Evolutionary conservation across 2,888 invertebrate genomes (phyloP), one percentile per base, ranked within the genome.

Genomic region (Eurois occulta): DNA sequence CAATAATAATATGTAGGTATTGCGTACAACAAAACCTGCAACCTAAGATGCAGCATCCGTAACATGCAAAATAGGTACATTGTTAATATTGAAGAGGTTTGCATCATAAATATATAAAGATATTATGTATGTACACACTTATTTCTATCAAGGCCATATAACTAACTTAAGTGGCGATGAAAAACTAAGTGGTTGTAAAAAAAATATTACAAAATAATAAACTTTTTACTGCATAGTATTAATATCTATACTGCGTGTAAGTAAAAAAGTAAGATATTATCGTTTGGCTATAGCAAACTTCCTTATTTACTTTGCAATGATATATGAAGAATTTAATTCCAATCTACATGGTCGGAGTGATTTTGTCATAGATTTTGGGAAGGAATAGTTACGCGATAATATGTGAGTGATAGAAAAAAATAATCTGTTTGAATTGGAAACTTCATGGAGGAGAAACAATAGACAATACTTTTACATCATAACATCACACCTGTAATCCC

Each of bases 11-110:
- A 21, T 38, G 38, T 62, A 43, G 5, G 28, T 28, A 43, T 21
- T 55, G 28, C 24, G 11, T 60, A 62, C 16, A 79, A 55, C 43
- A 68, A 60, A 83, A 60, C 68, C 41, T 41, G 65, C 6, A 65
- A n/a, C n/a, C 6, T 72, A 58, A 58, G 28, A 52, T 62, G 55
- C 55, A 64, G 24, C 58, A 72, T 81, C 77, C 60, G 46, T 41
- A 58, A 58, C n/a, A 70, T 78, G 79, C 41, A 58, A 72, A 83
- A 83, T 64, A 62, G 70, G 46, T 83, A 81, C 58, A 64, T 43
- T 43, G 16, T 75, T 66, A 62, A 79, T 75, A 83, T 72, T 78
- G 43, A 74, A 74, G 41, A 81, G 55, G 66, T 71, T 75, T 81
- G 60, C 66, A 55, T 58, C 66, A 71, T 46, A 24, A 48, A 35